Base-by-base conservation (phyloP, 2,797 vertebrate species). In the Ptychadena robeensis region DNA sequence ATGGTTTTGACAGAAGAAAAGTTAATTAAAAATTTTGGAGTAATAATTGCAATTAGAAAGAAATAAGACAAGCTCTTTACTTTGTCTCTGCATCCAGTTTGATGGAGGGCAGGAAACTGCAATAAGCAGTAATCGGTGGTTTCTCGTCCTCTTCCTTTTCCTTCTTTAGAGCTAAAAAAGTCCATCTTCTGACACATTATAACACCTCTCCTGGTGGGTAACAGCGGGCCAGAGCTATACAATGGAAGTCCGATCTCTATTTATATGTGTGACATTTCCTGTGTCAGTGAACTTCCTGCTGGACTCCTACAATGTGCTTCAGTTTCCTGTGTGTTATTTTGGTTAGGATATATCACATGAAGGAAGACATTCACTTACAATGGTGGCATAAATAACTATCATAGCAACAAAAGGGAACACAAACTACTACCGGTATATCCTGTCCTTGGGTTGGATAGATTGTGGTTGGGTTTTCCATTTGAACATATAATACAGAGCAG, bases 271-370 rank as follows among this genome's bases (percentile, higher is more conserved):
- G 25, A 61, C 35, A 25, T 27, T 53, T 77, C 74, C 74, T 77
- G 63, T 34, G 28, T 44, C 37, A 25, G 63, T 44, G 30, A 65
- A 40, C 61, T 76, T 76, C 59, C 61, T 30, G 9, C 2, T 61
- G 25, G 59, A 22, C 64, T 32, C 64, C 12, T 22, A 76, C 73
- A 76, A 40, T 40, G 9, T 65, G 25, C 63, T 59, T 14, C 9
- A 27, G 27, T 18, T 65, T 76, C 59, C 73, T 76, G 59, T 30
- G 28, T 28, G 57, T 25, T 64, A 75, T 64, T 38, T 75, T 27
- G 14, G 57, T 28, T 30, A 34, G 1, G 73, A 75, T 38, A n/a
- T 25, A 32, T 8, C 57, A 63, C 11, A 63, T 28, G 8, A 12
- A 75, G 73, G 73, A 75, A 75, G 40, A 7, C 11, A 22, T 8